Base-by-base conservation (phyloP, 1,140 invertebrate species). In the Danaus melanippus region DNA sequence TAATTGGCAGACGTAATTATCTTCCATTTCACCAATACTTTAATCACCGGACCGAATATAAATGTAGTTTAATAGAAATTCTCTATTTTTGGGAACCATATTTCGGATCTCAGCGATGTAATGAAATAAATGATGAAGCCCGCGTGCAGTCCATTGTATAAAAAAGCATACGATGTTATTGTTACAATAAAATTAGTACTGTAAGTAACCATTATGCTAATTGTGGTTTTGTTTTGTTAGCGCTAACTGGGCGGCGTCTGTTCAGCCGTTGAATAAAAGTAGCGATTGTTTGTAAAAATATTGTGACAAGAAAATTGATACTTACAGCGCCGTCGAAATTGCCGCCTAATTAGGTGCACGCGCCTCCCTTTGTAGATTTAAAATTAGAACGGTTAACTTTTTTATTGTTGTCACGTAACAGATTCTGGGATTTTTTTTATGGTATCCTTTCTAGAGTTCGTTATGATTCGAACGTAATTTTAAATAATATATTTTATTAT, bases 211-310 rank as follows among this genome's bases (percentile, higher is more conserved):
- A 74, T 81, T 84, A 85, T 80, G 82, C 82, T 85, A 85, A 85
- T 85, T 85, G 82, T 84, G 82, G 82, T 85, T 85, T 81, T 81
- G 76, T 82, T 84, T 85, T 84, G 79, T 85, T 83, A 67, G 66
- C 66, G 60, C 21, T 67, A 75, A 71, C 51, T 76, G 62, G 82
- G 82, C 58, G 77, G 73, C 11, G 42, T 49, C 64, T 48, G 69
- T 41, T 44, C 58, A 65, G 47, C 56, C 48, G 48, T 56, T 62
- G 63, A 74, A 76, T 76, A 48, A 46, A 64, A 68, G 61, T 62
- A 50, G 68, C 63, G 67, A 85, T 84, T 84, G 80, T 85, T 85
- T 85, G 80, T 65, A 69, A 85, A 83, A 85, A 85, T 85, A 82
- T 84, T 86, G 78, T 84, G 82, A 86, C 83, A 84, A 64, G 70